A percentile compares a stretch with the other conserved stretches of the same genome.
These are phyloP conservation scores for Cranoglanis bouderius DNA, from an alignment of 2,113 vertebrate genomes.

Conservation along the genomic window DNA sequence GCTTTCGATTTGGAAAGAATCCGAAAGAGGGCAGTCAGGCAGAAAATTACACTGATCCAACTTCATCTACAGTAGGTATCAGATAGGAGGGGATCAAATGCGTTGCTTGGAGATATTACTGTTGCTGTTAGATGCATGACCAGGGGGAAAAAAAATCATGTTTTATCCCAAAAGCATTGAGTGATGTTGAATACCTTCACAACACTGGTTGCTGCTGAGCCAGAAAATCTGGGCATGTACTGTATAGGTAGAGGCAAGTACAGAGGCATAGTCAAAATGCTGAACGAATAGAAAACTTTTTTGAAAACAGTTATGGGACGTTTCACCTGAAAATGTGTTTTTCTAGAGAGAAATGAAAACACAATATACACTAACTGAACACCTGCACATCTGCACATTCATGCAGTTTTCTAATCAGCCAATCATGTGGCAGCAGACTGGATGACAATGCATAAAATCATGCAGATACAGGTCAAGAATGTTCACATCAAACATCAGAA, in stretches of 20 bases:
- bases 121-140: neutral
- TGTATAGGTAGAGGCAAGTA: neutral
- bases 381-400: too few species aligned
- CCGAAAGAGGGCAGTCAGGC: constrained; percentile 13
- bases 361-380: too few species aligned
- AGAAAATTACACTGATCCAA: constrained; percentile 26
- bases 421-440: too few species aligned
- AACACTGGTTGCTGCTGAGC: neutral
- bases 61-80: constrained; percentile 8
- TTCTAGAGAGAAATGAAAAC: too few species aligned
- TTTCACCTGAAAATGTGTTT: too few species aligned
- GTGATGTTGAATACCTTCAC: neutral
- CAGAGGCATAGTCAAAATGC: neutral
- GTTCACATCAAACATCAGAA: too few species aligned
- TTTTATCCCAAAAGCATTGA: neutral
- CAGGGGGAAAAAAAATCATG: neutral
- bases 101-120: neutral
- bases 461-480: too few species aligned
- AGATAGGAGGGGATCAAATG: neutral
- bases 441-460: too few species aligned
- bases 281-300: neutral
- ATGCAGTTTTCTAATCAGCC: too few species aligned
- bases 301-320: neutral
- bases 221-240: neutral
- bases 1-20: constrained; percentile 25